phyloP scores from a whole-genome alignment of 2,888 invertebrate genomes.

The Eumacrocentrus americanus region DNA sequence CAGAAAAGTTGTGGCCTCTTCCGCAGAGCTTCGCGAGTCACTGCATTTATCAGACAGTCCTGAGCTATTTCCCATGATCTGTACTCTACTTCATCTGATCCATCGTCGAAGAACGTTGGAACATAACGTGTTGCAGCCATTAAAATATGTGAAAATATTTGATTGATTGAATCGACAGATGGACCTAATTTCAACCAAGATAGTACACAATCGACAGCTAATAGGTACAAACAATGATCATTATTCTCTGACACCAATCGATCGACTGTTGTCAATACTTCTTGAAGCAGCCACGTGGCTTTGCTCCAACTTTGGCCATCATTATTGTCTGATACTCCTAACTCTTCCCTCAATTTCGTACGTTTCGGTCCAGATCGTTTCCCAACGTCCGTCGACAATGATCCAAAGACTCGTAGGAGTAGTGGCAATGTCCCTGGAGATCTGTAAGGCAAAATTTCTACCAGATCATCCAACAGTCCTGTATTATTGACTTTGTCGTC shows the following conservation, averaged over 20 bases:
- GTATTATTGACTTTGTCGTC: conserved; percentile 67
- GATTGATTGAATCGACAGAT: conserved; percentile 49
- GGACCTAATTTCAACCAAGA: conserved; percentile 53
- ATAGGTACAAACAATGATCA: conserved; percentile 44
- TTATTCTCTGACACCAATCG: conserved; percentile 34
- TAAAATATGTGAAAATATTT: conserved; percentile 52
- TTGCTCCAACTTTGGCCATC: conserved; percentile 48
- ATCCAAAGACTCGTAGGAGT: conserved; percentile 81
- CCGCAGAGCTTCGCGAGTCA: conserved; percentile 46
- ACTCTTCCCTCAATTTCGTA: conserved; percentile 39
- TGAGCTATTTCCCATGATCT: conserved; percentile 50
- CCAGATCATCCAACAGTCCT: conserved; percentile 76
- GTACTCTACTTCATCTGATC: conserved; percentile 26
- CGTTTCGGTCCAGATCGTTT: conserved; percentile 38
- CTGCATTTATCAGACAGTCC: conserved; percentile 50
- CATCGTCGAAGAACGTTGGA: conserved; percentile 33
- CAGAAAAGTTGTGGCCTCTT: conserved; percentile 49
- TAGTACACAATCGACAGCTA: conserved; percentile 51
- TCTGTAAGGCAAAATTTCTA: conserved; percentile 70
- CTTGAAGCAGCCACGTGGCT: conserved; percentile 50
- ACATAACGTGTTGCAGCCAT: conserved; percentile 51
- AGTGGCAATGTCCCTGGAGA: conserved; percentile 69
- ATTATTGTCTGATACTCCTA: conserved; percentile 27
- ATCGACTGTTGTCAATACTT: conserved; percentile 52
- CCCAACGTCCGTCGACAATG: conserved; percentile 85